A percentile compares a stretch with the other conserved stretches of the same genome.
phyloP scores from a whole-genome alignment of 92 coral and sea anemone genomes.

The Montipora capitata region DNA sequence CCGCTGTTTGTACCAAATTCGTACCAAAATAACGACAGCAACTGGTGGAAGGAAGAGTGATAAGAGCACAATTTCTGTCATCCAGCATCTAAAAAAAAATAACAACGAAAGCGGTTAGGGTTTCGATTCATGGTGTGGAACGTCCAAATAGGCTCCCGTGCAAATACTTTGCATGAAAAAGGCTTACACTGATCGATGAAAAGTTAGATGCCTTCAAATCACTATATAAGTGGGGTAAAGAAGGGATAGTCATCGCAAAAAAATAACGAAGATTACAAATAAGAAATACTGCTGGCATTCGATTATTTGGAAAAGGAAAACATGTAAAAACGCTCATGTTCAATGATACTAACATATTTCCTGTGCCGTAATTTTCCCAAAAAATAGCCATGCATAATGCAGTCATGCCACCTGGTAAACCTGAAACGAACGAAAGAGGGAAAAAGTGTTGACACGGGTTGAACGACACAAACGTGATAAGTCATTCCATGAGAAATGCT shows the following conservation, averaged over 20 bases:
- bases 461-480: too few species aligned
- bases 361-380: conserved; percentile 94
- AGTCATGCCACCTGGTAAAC: conserved; percentile 84
- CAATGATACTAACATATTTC: conserved; percentile 80
- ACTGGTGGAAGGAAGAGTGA: conserved; percentile 93
- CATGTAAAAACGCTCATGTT: background rate
- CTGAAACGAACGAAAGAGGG: conserved; percentile 17
- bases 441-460: background rate
- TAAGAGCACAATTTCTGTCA: conserved; percentile 83
- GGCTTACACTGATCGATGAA: background rate
- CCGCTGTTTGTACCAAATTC: conserved; percentile 32
- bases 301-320: too few species aligned
- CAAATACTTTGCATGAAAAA: too few species aligned
- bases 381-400: conserved; percentile 92
- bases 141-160: too few species aligned
- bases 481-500: background rate
- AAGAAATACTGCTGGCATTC: too few species aligned
- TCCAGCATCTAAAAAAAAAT: conserved; percentile 84
- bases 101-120: background rate
- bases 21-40: conserved; percentile 88
- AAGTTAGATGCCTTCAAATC: background rate
- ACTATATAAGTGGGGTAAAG: background rate
- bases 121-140: too few species aligned
- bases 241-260: too few species aligned
- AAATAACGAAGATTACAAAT: too few species aligned